These are phyloP conservation scores for Anguilla anguilla DNA, from an alignment of 2,797 vertebrate species.

Conservation along the genomic window DNA sequence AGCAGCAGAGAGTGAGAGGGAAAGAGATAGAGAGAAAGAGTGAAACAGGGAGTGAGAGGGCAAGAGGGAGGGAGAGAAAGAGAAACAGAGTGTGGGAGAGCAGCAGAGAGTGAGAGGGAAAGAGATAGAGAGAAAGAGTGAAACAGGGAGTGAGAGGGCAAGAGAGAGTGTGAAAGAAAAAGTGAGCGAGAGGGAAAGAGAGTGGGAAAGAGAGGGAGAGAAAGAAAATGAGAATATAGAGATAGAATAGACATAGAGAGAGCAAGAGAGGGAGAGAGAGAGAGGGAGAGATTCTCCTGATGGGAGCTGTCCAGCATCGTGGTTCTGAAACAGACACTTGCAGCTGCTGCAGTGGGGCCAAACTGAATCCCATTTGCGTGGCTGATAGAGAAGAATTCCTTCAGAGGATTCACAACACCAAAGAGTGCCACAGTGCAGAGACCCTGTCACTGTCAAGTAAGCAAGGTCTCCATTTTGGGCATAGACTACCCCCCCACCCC, in stretches of 20 bases:
- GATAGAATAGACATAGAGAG: background rate
- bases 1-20: too few relatives aligned
- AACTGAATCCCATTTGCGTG: conserved; percentile 40
- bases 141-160: too few relatives aligned
- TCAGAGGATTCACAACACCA: background rate
- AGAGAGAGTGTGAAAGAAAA: background rate
- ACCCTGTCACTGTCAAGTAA: background rate
- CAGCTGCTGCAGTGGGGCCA: conserved; percentile 33
- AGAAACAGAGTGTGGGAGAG: too few relatives aligned
- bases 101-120: too few relatives aligned
- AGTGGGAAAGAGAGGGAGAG: background rate
- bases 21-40: too few relatives aligned
- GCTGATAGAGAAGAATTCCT: conserved; percentile 29
- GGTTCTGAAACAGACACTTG: conserved; percentile 47
- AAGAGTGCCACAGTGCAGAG: background rate
- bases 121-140: background rate
- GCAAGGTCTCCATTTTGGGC: background rate
- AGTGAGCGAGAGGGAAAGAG: background rate
- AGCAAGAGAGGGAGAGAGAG: conserved; percentile 36
- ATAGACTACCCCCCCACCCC: background rate
- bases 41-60: too few relatives aligned
- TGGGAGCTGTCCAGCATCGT: conserved; percentile 48
- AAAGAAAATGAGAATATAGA: background rate
- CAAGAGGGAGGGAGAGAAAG: background rate
- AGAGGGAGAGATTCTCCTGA: conserved; percentile 47